phyloP scores from a whole-genome alignment of 64 coral and sea anemone species.

The Montipora foliosa region DNA sequence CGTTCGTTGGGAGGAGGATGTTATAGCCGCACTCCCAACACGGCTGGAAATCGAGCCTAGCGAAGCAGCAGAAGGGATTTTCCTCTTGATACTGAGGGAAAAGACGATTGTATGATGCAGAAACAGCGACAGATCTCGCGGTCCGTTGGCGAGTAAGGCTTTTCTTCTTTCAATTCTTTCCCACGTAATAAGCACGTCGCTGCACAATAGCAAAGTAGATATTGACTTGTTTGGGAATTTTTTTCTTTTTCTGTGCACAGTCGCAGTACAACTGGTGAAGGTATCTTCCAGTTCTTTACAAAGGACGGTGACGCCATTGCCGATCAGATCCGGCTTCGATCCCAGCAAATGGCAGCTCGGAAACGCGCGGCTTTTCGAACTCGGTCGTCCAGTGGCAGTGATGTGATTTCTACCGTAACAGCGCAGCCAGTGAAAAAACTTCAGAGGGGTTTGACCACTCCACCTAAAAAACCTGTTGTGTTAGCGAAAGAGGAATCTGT shows the following conservation, averaged over 20 bases:
- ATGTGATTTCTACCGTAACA: neutral
- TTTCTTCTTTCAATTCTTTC: too few species aligned
- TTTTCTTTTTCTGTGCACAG: constrained; percentile 6
- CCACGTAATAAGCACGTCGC: too few species aligned
- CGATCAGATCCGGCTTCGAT: constrained; percentile 43
- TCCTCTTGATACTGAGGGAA: too few species aligned
- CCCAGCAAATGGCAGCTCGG: neutral
- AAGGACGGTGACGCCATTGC: constrained; percentile 45
- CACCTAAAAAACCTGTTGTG: neutral
- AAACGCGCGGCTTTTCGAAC: constrained; percentile 20
- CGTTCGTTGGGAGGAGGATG: too few species aligned
- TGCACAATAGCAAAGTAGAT: neutral
- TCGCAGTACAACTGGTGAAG: constrained; percentile 61
- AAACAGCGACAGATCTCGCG: too few species aligned
- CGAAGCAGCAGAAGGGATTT: too few species aligned
- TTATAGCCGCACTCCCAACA: too few species aligned
- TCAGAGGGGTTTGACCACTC: neutral
- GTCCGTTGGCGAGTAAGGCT: too few species aligned
- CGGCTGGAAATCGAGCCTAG: too few species aligned
- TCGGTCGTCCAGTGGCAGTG: neutral
- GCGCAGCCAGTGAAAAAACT: neutral
- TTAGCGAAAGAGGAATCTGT: neutral
- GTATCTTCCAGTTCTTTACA: constrained; percentile 71
- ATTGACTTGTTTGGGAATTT: neutral
- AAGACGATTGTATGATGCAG: too few species aligned